Evolutionary conservation across 2,888 invertebrate species (phyloP), one percentile per base, ranked within the genome.

Genomic region (Erebia ligea): DNA sequence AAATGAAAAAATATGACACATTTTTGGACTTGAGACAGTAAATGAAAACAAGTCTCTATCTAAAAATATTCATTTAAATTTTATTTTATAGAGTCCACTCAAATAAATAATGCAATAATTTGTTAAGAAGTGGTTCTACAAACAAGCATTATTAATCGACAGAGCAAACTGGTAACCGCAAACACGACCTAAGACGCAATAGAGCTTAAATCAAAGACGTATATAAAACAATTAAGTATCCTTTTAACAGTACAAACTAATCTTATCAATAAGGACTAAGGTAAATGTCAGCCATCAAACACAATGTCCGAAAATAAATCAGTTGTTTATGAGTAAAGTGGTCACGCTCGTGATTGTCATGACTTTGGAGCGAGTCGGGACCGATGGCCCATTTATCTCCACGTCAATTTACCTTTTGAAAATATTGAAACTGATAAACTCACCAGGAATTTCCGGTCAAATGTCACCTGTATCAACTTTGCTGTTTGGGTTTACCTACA

Each of bases 321-420:
- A 85, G 85, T 85, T 87, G 87, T 86, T 75, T 86, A 86, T 85
- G 83, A 85, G 84, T 84, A 86, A 89, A 91, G 90, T 88, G 90
- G 88, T 79, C 85, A 79, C 76, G 85, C 82, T 91, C 92, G 92
- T 92, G 92, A 92, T 91, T 86, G 84, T 79, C 76, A 79, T 83
- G 85, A 76, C 85, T 82, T 82, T 88, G 87, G 87, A 86, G 84
- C 84, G 83, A 80, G 79, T 13, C 77, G 77, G 80, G 78, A 80
- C 78, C 80, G 80, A 76, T 81, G 80, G 80, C 81, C 82, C 82
- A 83, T 82, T 84, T 85, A 88, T 89, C 86, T 86, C 78, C 74
- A 79, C 79, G 83, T 86, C 87, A 85, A 84, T 86, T 85, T 81
- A 77, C 82, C 79, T 84, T 82, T 82, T 82, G 84, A 84, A 90